A percentile compares a stretch with the other conserved stretches of the same genome.
Conservation (phyloP, 2,888 invertebrate species). For the Rhyacophila evoluta region DNA sequence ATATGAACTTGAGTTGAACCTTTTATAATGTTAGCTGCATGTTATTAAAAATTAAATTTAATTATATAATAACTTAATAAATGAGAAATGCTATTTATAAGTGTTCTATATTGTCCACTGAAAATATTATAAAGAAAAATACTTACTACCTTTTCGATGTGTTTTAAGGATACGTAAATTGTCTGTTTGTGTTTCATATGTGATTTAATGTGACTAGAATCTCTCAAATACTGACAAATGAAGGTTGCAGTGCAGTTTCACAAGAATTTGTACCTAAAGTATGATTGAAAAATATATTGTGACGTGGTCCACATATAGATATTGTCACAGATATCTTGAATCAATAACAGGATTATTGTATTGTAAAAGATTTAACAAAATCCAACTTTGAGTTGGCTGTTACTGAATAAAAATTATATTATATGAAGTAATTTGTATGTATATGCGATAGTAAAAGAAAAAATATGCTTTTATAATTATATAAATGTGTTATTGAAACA, state of each 20-base stretch:
- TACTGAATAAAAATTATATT: slow-evolving; percentile 34
- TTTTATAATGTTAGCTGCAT: too few relatives aligned
- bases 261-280: background rate
- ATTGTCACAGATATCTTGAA: slow-evolving; percentile 8
- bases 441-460: background rate
- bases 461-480: background rate
- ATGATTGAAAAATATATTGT: slow-evolving; percentile 19
- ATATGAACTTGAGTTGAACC: too few relatives aligned
- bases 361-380: slow-evolving; percentile 1
- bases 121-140: too few relatives aligned
- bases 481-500: background rate
- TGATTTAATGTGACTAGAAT: background rate
- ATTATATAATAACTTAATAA: too few relatives aligned
- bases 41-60: too few relatives aligned
- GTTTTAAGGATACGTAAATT: background rate
- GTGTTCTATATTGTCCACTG: too few relatives aligned
- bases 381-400: slow-evolving; percentile 31
- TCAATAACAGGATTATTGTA: slow-evolving; percentile 1
- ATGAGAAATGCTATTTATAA: too few relatives aligned
- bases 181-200: background rate
- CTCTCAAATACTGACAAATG: background rate
- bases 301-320: background rate
- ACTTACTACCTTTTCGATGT: background rate
- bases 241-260: background rate
- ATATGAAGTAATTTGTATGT: background rate